Conservation (phyloP, 2,797 vertebrate species). For the Rousettus madagascariensis region DNA sequence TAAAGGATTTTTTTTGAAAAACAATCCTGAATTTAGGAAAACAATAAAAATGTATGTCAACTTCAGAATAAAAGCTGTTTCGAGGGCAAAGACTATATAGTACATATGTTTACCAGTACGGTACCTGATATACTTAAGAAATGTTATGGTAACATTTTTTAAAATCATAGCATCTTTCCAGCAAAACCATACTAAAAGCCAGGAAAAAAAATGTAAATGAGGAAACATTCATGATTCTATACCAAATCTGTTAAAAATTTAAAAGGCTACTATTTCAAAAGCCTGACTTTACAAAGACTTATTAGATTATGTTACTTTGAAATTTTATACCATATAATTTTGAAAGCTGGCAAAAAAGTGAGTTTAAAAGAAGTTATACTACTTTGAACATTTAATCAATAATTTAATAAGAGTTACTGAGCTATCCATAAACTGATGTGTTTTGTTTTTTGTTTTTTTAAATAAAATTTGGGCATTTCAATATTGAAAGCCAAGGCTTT, state of each 20-base stretch:
- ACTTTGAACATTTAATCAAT: constrained; percentile 38
- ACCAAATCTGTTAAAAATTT: constrained; percentile 15
- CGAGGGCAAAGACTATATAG: background rate
- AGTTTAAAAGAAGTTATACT: constrained; percentile 44
- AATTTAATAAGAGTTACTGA: constrained; percentile 34
- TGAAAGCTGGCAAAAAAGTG: background rate
- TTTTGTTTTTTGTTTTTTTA: background rate
- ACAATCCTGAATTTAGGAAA: constrained; percentile 28
- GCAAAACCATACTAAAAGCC: background rate
- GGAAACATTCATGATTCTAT: background rate
- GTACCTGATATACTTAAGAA: constrained; percentile 34
- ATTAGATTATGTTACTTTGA: constrained; percentile 45
- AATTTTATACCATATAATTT: constrained; percentile 43
- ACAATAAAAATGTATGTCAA: constrained; percentile 16
- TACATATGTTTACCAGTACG: background rate
- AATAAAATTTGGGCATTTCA: background rate
- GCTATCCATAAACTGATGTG: background rate
- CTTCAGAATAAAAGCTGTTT: background rate
- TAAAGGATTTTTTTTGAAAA: constrained; percentile 24
- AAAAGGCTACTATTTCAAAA: constrained; percentile 49
- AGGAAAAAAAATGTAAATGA: background rate
- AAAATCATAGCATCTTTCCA: background rate
- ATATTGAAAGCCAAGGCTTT: background rate
- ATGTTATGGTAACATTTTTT: constrained; percentile 9
- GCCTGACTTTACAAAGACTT: constrained; percentile 34